These are phyloP conservation scores for Caenorhabditis elegans DNA, from an alignment of 1,140 invertebrate genomes.

Conservation along the genomic window WBcel235 BX284602.5:7207001-7207500, in stretches of 20 bases:
- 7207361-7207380: conserved; percentile 75
- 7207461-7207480: neutral
- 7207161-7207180: conserved; percentile 91
- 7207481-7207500: conserved; percentile 34
- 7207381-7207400: conserved; percentile 81
- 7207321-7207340: conserved; percentile 88
- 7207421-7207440: conserved; percentile 77
- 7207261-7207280: conserved; percentile 73
- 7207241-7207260: conserved; percentile 89
- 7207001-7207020: too few species aligned
- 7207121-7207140: conserved; percentile 24
- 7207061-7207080: neutral
- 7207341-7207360: conserved; percentile 76
- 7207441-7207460: conserved; percentile 68
- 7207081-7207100: neutral
- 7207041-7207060: neutral
- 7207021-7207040: neutral
- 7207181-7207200: conserved; percentile 63
- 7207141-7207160: conserved; percentile 67
- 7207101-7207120: conserved; percentile 16
- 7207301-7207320: conserved; percentile 68
- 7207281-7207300: conserved; percentile 74
- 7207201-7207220: conserved; percentile 78
- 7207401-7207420: conserved; percentile 86
- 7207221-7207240: conserved; percentile 87